A percentile compares a stretch with the other conserved stretches of the same genome.
Conservation (phyloP, 2,113 vertebrate genomes). For the Rafetus swinhoei region DNA sequence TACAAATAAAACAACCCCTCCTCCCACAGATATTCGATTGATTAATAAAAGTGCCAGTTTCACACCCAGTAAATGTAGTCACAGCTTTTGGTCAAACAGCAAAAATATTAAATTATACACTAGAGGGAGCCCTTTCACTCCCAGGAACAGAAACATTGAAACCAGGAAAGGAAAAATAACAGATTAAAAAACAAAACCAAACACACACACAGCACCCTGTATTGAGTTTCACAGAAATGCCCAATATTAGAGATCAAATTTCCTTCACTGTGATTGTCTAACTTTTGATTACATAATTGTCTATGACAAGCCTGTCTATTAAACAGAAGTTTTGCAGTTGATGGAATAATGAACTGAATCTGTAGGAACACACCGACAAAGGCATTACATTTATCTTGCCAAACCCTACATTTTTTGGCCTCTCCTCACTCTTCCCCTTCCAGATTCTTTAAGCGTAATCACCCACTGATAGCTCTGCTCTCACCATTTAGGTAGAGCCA, state of each 20-base stretch:
- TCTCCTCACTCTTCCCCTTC: background rate
- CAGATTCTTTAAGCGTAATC: fast-evolving
- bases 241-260: background rate
- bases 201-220: too few relatives aligned
- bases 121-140: conserved; percentile 55
- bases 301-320: background rate
- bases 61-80: background rate
- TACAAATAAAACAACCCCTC: background rate
- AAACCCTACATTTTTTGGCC: too few relatives aligned
- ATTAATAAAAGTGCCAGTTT: background rate
- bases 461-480: background rate
- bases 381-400: fast-evolving
- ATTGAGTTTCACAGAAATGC: background rate
- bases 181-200: background rate
- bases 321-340: background rate
- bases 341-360: background rate
- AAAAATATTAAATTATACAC: conserved; percentile 9
- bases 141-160: background rate
- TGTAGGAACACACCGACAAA: background rate
- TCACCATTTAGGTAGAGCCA: background rate
- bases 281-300: background rate
- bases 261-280: background rate
- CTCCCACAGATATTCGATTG: background rate
- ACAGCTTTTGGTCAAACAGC: background rate
- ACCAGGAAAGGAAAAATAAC: background rate